Evolutionary conservation across 2,113 vertebrate genomes (phyloP).

Genomic region (Syrrhaptes paradoxus): DNA sequence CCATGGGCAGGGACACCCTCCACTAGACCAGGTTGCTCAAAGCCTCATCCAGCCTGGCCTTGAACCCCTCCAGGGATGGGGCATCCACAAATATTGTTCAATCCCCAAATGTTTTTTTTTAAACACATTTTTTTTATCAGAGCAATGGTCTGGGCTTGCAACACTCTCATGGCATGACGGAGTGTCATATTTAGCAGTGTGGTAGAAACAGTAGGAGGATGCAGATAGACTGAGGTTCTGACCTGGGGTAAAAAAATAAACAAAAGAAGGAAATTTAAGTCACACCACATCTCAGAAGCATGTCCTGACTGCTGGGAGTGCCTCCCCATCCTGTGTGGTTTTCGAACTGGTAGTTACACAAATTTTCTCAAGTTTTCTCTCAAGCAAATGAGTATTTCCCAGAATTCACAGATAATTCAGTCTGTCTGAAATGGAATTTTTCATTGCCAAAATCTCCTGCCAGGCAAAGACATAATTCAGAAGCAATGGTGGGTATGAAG

Average conservation of each 20-base stretch:
- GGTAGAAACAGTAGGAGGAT: neutral
- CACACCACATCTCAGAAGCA: rapidly evolving
- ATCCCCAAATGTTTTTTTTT: neutral
- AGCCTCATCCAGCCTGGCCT: too few species aligned
- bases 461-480: neutral
- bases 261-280: neutral
- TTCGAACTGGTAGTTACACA: neutral
- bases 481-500: neutral
- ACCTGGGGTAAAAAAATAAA: neutral
- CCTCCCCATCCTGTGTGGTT: rapidly evolving
- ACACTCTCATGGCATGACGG: neutral
- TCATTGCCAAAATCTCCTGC: neutral
- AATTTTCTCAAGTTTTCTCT: neutral
- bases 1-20: too few species aligned
- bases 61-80: too few species aligned
- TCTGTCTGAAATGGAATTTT: neutral
- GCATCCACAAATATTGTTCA: too few species aligned
- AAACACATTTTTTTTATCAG: neutral
- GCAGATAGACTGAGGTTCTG: neutral
- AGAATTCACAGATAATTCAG: neutral
- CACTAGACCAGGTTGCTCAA: too few species aligned
- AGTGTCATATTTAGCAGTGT: neutral
- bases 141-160: neutral
- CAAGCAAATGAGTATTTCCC: neutral
- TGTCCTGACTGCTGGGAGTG: neutral